Conservation (phyloP, 1,140 invertebrate species). For the Eupeodes corollae region DNA sequence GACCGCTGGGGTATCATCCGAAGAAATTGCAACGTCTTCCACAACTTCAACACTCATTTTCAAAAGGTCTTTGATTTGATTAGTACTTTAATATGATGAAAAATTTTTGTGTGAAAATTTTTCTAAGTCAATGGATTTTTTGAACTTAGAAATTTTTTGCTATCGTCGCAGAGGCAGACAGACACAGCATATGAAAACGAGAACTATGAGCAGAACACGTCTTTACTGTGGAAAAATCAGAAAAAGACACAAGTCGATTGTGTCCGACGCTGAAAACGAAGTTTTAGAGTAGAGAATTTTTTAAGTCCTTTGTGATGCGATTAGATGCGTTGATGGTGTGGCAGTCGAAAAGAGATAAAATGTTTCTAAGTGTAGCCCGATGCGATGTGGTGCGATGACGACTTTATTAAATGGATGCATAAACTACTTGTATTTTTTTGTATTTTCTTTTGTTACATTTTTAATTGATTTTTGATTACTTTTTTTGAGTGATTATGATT, state of each 20-base stretch:
- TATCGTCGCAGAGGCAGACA: no score
- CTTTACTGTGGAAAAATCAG: conserved; percentile 4
- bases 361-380: no score
- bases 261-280: background rate
- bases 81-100: background rate
- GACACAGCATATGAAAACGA: background rate
- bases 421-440: no score
- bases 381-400: no score
- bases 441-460: no score
- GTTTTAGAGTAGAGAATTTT: no score
- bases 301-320: no score
- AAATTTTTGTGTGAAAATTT: conserved; percentile 6
- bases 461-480: no score
- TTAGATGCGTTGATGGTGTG: no score
- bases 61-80: background rate
- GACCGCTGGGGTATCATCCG: background rate
- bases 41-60: background rate
- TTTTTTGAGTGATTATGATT: no score
- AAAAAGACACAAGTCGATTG: conserved; percentile 8
- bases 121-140: conserved; percentile 7
- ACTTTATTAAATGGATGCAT: no score
- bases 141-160: conserved; percentile 1
- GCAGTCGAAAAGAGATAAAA: no score
- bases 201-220: conserved; percentile 1
- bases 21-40: background rate